Evolutionary conservation across 2,888 invertebrate genomes (phyloP).

Genomic region (Venustoraphidia nigricollis): DNA sequence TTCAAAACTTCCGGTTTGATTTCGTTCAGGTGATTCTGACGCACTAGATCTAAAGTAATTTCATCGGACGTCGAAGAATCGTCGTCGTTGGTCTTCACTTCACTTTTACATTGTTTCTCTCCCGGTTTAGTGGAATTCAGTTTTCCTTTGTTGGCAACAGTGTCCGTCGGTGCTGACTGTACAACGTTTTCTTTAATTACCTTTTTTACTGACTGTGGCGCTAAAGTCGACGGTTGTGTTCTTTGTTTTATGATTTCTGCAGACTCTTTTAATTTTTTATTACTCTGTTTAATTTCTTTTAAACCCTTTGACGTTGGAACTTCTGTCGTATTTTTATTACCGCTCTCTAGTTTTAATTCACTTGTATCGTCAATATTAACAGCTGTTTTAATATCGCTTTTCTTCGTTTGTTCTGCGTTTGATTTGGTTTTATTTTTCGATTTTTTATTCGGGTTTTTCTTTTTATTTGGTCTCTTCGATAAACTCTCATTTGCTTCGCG

Average conservation of each 20-base stretch:
- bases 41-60: conserved; percentile 12
- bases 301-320: no score
- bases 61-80: conserved; percentile 15
- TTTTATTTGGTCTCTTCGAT: conserved; percentile 5
- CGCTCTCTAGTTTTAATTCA: no score
- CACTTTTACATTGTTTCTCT: conserved; percentile 7
- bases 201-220: no score
- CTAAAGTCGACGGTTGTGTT: no score
- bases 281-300: no score
- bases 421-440: conserved; percentile 13
- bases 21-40: conserved; percentile 9
- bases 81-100: conserved; percentile 5
- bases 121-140: conserved; percentile 20
- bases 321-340: no score
- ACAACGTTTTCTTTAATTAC: no score
- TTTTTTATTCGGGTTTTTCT: conserved; percentile 20
- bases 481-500: conserved; percentile 14
- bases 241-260: no score
- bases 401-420: conserved; percentile 10
- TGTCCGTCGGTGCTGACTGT: conserved; percentile 22
- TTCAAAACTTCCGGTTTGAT: conserved; percentile 6
- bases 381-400: conserved; percentile 9
- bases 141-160: conserved; percentile 26
- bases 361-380: no score
- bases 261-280: no score